Evolutionary conservation across 1,140 invertebrate species (phyloP).

Genomic region (Pollicipes pollicipes): DNA sequence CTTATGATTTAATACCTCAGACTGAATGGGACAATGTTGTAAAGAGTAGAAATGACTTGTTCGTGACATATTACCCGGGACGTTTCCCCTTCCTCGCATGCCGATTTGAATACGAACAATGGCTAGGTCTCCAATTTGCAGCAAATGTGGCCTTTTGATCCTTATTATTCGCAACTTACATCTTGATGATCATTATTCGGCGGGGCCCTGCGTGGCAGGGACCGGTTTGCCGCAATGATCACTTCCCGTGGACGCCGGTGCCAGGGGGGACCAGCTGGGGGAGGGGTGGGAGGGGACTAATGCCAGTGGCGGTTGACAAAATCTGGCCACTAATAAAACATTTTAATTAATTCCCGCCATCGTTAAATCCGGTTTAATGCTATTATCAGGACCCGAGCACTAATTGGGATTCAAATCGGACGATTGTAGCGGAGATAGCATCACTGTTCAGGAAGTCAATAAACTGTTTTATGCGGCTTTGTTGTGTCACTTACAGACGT

Average conservation of each 20-base stretch:
- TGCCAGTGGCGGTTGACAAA: not conserved
- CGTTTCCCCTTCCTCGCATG: not conserved
- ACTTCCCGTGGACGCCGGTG: not conserved
- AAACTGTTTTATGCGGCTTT: not conserved
- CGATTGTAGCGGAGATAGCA: not conserved
- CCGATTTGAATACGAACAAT: not conserved
- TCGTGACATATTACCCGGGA: not conserved
- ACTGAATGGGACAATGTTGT: not conserved
- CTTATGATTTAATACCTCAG: not conserved
- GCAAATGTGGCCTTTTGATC: not conserved
- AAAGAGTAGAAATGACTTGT: not conserved
- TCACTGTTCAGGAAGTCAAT: not conserved
- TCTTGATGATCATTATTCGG: not conserved
- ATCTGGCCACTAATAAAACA: not conserved
- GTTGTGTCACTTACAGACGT: not conserved
- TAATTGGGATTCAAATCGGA: not conserved
- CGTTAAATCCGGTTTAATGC: not conserved
- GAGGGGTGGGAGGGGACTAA: not conserved
- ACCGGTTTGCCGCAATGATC: not conserved
- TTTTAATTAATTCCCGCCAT: not conserved
- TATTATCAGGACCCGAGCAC: not conserved
- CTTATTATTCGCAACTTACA: slow-evolving; percentile 2
- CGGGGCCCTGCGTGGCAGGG: no score
- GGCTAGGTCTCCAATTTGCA: not conserved
- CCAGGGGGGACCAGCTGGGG: no score